Evolutionary conservation across 53 echinoderm and acorn worm species (phyloP).

Genomic region (Holothuria scabra): DNA sequence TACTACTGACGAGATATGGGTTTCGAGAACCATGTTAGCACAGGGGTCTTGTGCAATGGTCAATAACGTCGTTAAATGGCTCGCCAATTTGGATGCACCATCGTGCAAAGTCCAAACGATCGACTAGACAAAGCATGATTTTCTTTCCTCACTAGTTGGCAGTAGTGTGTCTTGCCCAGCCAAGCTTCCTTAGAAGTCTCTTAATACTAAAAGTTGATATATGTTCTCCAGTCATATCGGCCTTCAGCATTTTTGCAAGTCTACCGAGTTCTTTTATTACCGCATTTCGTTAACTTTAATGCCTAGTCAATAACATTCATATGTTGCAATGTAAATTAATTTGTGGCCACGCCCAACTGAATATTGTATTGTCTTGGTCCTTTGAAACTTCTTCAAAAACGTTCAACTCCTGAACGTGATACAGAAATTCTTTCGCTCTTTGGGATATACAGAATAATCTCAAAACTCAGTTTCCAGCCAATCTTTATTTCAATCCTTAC

Average conservation of each 20-base stretch:
- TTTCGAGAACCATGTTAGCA: constrained; percentile 51
- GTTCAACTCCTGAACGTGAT: not conserved
- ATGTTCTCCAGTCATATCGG: not conserved
- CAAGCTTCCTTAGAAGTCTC: constrained; percentile 29
- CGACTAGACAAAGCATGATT: constrained; percentile 32
- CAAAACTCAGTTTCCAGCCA: no score
- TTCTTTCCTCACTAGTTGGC: constrained; percentile 42
- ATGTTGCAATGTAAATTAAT: constrained; percentile 8
- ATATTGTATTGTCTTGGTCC: constrained; percentile 11
- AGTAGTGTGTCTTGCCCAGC: constrained; percentile 50
- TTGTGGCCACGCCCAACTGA: constrained; percentile 11
- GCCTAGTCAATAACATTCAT: constrained; percentile 40
- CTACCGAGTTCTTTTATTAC: constrained; percentile 29
- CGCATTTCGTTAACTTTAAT: constrained; percentile 28
- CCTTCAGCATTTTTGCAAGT: constrained; percentile 6
- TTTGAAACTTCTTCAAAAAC: constrained; percentile 12
- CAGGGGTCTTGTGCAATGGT: constrained; percentile 48
- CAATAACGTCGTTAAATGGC: constrained; percentile 36
- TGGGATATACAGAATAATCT: no score
- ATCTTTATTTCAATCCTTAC: no score
- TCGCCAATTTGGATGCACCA: constrained; percentile 13
- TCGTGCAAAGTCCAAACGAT: constrained; percentile 40
- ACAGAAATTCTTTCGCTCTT: no score
- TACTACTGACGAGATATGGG: not conserved
- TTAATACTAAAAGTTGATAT: constrained; percentile 18